Conservation (phyloP, 1,140 invertebrate genomes). For the Oryctes rhinoceros region DNA sequence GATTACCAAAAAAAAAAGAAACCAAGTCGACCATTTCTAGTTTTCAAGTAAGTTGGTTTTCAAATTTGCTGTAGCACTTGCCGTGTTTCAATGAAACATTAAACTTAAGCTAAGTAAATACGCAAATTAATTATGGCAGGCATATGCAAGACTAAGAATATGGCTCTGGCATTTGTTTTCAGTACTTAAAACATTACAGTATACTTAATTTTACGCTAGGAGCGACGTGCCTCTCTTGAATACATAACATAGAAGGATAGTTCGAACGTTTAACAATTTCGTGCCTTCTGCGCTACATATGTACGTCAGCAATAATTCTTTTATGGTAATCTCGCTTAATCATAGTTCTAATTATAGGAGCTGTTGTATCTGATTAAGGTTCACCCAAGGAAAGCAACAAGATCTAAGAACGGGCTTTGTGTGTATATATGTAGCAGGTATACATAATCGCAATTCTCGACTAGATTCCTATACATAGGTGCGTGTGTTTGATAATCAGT, state of each 20-base stretch:
- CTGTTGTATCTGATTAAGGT: constrained; percentile 11
- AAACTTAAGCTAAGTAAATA: too few species aligned
- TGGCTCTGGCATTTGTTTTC: too few species aligned
- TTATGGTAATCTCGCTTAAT: constrained; percentile 19
- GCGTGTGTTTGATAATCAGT: constrained; percentile 20
- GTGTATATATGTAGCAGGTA: background rate
- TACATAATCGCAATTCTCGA: background rate
- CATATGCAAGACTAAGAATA: too few species aligned
- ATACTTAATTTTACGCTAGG: too few species aligned
- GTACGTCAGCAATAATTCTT: constrained; percentile 32
- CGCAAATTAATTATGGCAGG: too few species aligned
- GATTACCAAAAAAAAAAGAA: too few species aligned
- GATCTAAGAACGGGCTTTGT: background rate
- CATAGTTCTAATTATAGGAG: constrained; percentile 18
- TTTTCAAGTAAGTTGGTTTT: too few species aligned
- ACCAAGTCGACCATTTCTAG: too few species aligned
- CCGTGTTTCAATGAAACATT: too few species aligned
- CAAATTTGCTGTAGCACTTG: too few species aligned
- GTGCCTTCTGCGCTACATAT: background rate
- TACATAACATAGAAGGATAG: background rate
- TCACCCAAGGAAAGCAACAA: background rate
- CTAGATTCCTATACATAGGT: background rate
- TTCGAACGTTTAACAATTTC: background rate
- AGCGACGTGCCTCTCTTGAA: background rate
- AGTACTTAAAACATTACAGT: too few species aligned